Evolutionary conservation across 2,113 vertebrate species (phyloP), one percentile per base, ranked within the genome.

Genomic region (Paradisaea rubra): DNA sequence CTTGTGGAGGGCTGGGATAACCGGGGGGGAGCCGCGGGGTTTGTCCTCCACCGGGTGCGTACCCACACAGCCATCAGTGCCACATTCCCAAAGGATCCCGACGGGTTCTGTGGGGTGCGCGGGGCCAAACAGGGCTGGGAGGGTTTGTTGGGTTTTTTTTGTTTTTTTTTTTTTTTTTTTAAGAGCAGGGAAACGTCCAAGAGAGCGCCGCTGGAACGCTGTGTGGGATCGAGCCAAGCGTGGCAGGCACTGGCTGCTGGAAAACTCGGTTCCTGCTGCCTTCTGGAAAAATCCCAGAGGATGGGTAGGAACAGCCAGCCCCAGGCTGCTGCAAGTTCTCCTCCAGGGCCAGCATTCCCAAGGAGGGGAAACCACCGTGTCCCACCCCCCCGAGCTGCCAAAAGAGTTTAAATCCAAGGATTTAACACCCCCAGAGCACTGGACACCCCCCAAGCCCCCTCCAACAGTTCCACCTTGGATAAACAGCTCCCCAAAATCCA

Each of bases 351-450:
- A 42, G 44, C 44, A 4, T 56, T 66, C 39, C 39, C 17, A 2
- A 28, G 18, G 4, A 59, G 30, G 25, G 7, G 9, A 69, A 7
- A 20, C 0, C 0, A 0, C 44, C 0, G 0, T 12, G 4, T 70
- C 41, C 39, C 27, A 7, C 37, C 56, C 8, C 5, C 11, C 63
- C 3, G 15, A 45, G 27, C 11, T 39, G 35, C 64, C 6, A 2
- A 4, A 47, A 20, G 18, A 22, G 8, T 16, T 3, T 21, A 53
- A 81, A 57, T 47, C 19, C 6, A 2, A 28, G 54, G 31, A 37
- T 49, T 54, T 9, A 27, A 54, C 4, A 3, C 6, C 5, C 8
- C 4, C 0, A 0, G 13, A 56, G 23, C 1, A 0, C 59, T 1
- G 3, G 9, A 21, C 24, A 9, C 9, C 11, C 22, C 5, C 1